Evolutionary conservation across 2,888 invertebrate species (phyloP), one percentile per base, ranked within the genome.

Genomic region (Hydroisotoma schaefferi): DNA sequence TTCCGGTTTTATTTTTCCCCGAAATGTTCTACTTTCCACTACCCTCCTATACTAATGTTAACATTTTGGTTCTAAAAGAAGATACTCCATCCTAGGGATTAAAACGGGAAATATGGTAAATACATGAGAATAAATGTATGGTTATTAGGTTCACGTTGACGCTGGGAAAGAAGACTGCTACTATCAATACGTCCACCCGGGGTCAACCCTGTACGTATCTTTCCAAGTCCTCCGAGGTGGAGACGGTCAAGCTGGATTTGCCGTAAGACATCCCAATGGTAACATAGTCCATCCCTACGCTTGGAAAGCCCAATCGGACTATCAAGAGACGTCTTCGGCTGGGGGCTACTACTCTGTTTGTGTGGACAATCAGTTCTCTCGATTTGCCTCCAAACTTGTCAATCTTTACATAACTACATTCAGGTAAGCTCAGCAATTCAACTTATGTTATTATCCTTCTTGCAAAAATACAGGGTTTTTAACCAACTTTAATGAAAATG

Each of bases 91-190:
- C n/a, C n/a, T n/a, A n/a, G n/a, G n/a, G n/a, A n/a, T n/a, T n/a
- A n/a, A n/a, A n/a, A n/a, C n/a, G n/a, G n/a, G n/a, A n/a, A n/a
- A n/a, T n/a, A n/a, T n/a, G n/a, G n/a, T n/a, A n/a, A n/a, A n/a
- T n/a, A n/a, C n/a, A n/a, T n/a, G n/a, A n/a, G n/a, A n/a, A n/a
- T n/a, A n/a, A n/a, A n/a, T n/a, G n/a, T n/a, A n/a, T n/a, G n/a
- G n/a, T n/a, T n/a, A n/a, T n/a, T 94, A 94, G 80, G 89, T 95
- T 33, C 90, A 94, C 78, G 86, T 95, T 65, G 92, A 92, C 74
- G 90, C 94, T n/a, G 93, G 94, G 59, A 87, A 86, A 76, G 94
- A 94, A 78, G 94, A 95, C 75, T 95, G 95, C 79, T 95, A 94
- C 78, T 93, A 85, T 77, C 94, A 95, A 80, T 92, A 88, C 80